Evolutionary conservation across 1,140 invertebrate genomes (phyloP), one percentile per base, ranked within the genome.

Genomic region (Hylaeus volcanicus): DNA sequence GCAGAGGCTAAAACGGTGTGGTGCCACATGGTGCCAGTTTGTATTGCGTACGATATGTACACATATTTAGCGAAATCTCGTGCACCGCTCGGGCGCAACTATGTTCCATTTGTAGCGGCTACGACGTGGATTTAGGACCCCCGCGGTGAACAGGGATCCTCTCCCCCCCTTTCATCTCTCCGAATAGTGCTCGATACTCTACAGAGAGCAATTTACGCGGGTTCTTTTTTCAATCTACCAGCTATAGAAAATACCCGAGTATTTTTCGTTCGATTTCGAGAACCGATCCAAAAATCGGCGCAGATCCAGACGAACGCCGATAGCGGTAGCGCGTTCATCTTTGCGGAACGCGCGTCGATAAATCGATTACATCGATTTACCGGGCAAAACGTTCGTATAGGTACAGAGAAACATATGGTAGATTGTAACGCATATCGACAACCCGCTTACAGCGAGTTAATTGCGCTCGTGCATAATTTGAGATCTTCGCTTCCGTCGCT

Each of bases 381-480:
- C 56, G 58, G n/a, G 76, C 60, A 68, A 66, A 84, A 80, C 82
- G 55, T 41, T 41, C 55, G 37, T 74, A 41, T 61, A 58, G 51
- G 11, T 58, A 51, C 26, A 43, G 75, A 79, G 71, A 83, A 66
- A 64, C 74, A 53, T 56, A 75, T n/a, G 26, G 11, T n/a, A 11
- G 43, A 15, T 1, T 81, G 58, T 60, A 82, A 74, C 63, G 79
- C 69, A 58, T 74, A 81, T 86, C 79, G 83, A 86, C 70, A 85
- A 81, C 48, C 64, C 74, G 83, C 60, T 81, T 69, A 75, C 83
- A 80, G 56, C 41, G 73, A 70, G 64, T 77, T 84, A 76, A 85
- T 85, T 72, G 79, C 69, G 66, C 61, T 53, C 26, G 55, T 66
- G 68, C 61, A 68, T 85, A 86, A 86, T 86, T 86, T 82, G 64